phyloP scores from a whole-genome alignment of 2,113 vertebrate genomes.

The Petrocephalus zakoni region DNA sequence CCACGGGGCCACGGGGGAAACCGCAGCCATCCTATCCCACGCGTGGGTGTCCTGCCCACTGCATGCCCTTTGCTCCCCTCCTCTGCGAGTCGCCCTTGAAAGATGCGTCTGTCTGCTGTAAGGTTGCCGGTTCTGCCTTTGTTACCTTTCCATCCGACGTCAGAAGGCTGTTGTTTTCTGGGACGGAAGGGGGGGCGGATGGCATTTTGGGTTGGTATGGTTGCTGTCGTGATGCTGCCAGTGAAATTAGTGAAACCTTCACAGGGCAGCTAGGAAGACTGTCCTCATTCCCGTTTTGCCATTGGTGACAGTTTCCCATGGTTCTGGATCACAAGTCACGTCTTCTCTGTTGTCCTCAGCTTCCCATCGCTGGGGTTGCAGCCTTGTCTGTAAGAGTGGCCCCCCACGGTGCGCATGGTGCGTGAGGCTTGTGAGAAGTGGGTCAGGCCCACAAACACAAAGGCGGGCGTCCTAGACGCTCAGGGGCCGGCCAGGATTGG shows the following conservation, averaged over 20 bases:
- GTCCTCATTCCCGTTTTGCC: neutral
- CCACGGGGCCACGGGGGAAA: no score
- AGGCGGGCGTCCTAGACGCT: constrained; percentile 29
- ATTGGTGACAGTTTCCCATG: neutral
- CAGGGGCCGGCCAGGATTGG: constrained; percentile 16
- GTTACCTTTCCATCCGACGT: no score
- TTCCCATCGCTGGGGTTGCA: neutral
- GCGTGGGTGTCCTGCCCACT: no score
- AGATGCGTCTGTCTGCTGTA: no score
- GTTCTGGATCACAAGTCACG: neutral
- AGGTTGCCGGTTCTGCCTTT: no score
- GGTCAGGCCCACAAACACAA: constrained; percentile 56
- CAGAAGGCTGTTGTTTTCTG: no score
- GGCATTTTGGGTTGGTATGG: neutral
- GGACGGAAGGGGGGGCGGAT: no score
- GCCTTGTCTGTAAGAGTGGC: constrained; percentile 19
- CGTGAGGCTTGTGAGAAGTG: constrained; percentile 39
- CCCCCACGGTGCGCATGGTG: neutral
- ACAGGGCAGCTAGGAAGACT: neutral
- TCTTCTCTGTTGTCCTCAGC: neutral
- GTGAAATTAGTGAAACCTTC: neutral
- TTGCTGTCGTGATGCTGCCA: neutral
- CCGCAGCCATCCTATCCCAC: no score
- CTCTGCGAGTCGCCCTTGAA: no score
- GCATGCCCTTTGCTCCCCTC: no score